Conservation (phyloP, 2,113 vertebrate genomes). For the Grantiella picta region DNA sequence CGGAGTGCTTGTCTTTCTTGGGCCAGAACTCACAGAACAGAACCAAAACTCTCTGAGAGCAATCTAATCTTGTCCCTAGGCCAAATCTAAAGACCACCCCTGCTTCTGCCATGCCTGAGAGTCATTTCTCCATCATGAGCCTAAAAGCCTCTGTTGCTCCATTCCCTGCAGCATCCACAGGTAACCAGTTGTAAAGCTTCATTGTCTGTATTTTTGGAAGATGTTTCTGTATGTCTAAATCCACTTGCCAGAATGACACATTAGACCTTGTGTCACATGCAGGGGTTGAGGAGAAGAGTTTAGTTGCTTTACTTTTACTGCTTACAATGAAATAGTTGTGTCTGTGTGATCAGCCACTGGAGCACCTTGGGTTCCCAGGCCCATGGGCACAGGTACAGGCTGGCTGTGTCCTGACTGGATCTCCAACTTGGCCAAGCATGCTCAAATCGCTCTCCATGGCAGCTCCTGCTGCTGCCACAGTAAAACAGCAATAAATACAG, state of each 20-base stretch:
- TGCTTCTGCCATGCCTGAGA: background rate
- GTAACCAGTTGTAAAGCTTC: background rate
- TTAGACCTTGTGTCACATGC: background rate
- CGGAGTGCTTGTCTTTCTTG: background rate
- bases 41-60: background rate
- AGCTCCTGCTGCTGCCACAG: background rate
- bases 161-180: background rate
- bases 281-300: background rate
- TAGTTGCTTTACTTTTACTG: background rate
- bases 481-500: background rate
- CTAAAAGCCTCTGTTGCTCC: background rate
- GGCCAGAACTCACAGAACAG: background rate
- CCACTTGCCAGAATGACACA: background rate
- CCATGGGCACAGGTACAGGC: background rate
- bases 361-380: background rate
- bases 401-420: background rate
- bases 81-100: background rate
- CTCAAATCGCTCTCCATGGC: background rate
- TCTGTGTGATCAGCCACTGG: background rate
- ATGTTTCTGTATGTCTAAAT: background rate
- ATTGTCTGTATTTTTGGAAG: background rate
- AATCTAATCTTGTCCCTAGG: background rate
- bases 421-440: background rate
- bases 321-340: background rate
- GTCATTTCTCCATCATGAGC: background rate